Base-by-base conservation (phyloP, 2,797 vertebrate species). In the Hozukius guyotensis region DNA sequence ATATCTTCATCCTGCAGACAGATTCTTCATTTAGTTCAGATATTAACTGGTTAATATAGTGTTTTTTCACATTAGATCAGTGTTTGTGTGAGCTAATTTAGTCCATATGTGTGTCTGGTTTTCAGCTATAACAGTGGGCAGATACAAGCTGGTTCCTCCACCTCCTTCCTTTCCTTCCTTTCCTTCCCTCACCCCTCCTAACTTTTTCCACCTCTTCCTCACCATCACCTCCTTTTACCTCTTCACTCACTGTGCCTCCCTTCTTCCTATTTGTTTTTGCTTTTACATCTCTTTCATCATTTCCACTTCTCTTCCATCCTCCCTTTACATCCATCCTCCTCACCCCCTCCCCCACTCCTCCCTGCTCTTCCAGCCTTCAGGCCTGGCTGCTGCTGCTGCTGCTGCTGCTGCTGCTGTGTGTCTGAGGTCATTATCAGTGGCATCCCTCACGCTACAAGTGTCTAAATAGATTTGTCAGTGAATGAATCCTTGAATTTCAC, bases 61-160 rank as follows among this genome's bases (percentile, higher is more conserved):
- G 5, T 25, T 46, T 42, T n/a, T 25, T 64, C 61, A 55, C 25
- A 66, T 82, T 29, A 34, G 31, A 32, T 78, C 53, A 25, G 61
- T 56, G 61, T 75, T 53, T 75, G 53, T 77, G 22, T 69, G 42
- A 18, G 61, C 16, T 34, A 57, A 78, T 32, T 2, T 13, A 34
- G 34, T 65, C 22, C 34, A 60, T 85, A 29, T 85, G 73, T 73
- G 72, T 66, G 65, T 77, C 27, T 86, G 81, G 22, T 56, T 55
- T 70, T 73, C 74, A 71, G 83, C 77, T 88, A 83, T 53, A 11
- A 6, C 8, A 71, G 34, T 78, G 71, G 66, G 82, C 77, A 76
- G 56, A 77, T 38, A 55, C 78, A 59, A 75, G 57, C 68, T 2
- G 55, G 57, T 84, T 38, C 74, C 73, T 65, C 81, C 80, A 31